These are phyloP conservation scores for Silurus aristotelis DNA, from an alignment of 2,797 vertebrate genomes.

Conservation along the genomic window DNA sequence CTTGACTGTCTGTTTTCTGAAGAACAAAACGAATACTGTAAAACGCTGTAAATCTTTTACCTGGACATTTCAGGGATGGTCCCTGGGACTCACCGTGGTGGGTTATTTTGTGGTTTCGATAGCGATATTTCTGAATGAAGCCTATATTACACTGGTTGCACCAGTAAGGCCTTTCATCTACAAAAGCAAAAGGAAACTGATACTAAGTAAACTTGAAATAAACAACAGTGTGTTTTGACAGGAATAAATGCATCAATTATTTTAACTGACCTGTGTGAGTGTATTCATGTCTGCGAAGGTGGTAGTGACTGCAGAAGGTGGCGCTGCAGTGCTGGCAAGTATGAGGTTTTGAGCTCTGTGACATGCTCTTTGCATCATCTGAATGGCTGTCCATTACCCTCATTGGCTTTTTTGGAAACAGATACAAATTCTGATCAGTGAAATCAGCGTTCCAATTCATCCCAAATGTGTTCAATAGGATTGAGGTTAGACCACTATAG, in stretches of 20 bases:
- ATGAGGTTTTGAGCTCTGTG: slow-evolving; percentile 24
- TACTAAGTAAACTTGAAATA: not conserved
- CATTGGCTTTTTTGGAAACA: slow-evolving; percentile 34
- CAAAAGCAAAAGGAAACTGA: not conserved
- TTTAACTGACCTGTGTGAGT: slow-evolving; percentile 45
- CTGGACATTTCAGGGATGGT: not conserved
- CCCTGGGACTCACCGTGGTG: slow-evolving; percentile 38
- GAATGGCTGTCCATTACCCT: slow-evolving; percentile 4
- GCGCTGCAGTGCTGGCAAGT: slow-evolving; percentile 43
- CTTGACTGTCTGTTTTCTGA: slow-evolving; percentile 22
- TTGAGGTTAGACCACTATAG: too few species aligned
- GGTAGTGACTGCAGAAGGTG: slow-evolving; percentile 30
- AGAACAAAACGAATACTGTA: slow-evolving; percentile 1
- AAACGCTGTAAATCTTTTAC: not conserved
- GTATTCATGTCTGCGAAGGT: slow-evolving; percentile 50
- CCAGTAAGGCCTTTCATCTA: slow-evolving; percentile 48
- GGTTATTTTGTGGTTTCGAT: slow-evolving; percentile 40
- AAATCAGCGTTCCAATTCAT: too few species aligned
- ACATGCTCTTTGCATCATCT: slow-evolving; percentile 17
- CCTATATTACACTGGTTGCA: slow-evolving; percentile 45
- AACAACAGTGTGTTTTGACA: not conserved
- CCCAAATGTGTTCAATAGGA: too few species aligned
- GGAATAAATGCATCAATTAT: not conserved
- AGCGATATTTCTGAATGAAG: slow-evolving; percentile 50
- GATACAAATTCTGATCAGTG: slow-evolving; percentile 7